phyloP scores from a whole-genome alignment of 1,140 invertebrate genomes.

The Archivesica marissinica region DNA sequence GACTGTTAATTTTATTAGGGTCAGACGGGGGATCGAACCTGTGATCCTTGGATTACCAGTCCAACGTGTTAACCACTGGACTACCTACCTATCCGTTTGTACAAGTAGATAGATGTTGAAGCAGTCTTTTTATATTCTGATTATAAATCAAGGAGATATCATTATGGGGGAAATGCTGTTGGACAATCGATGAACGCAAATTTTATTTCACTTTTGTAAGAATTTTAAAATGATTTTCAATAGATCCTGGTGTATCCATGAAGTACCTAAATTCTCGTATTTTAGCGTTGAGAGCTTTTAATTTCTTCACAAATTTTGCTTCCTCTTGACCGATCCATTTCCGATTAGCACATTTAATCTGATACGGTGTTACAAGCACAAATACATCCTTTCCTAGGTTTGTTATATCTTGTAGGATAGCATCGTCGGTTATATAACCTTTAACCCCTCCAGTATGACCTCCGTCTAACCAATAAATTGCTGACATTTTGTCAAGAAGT shows the following conservation, averaged over 20 bases:
- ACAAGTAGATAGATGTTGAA: too few relatives aligned
- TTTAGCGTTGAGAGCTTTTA: slow-evolving; percentile 87
- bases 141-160: too few relatives aligned
- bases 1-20: too few relatives aligned
- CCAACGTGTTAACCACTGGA: too few relatives aligned
- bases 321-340: slow-evolving; percentile 94
- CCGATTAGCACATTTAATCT: slow-evolving; percentile 89
- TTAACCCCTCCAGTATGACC: slow-evolving; percentile 91
- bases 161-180: too few relatives aligned
- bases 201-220: slow-evolving; percentile 82
- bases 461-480: slow-evolving; percentile 95
- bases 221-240: slow-evolving; percentile 90
- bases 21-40: too few relatives aligned
- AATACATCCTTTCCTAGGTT: slow-evolving; percentile 83
- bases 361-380: slow-evolving; percentile 93
- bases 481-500: slow-evolving; percentile 80
- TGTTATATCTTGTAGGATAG: slow-evolving; percentile 89
- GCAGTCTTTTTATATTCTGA: too few relatives aligned
- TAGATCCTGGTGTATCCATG: slow-evolving; percentile 86
- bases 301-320: slow-evolving; percentile 88
- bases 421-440: slow-evolving; percentile 92
- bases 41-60: too few relatives aligned
- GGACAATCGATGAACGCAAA: background rate
- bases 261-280: slow-evolving; percentile 88
- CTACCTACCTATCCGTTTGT: too few relatives aligned